A percentile compares a stretch with the other conserved stretches of the same genome.
phyloP scores from a whole-genome alignment of 2,797 vertebrate genomes.

The Arnoldichthys spilopterus region DNA sequence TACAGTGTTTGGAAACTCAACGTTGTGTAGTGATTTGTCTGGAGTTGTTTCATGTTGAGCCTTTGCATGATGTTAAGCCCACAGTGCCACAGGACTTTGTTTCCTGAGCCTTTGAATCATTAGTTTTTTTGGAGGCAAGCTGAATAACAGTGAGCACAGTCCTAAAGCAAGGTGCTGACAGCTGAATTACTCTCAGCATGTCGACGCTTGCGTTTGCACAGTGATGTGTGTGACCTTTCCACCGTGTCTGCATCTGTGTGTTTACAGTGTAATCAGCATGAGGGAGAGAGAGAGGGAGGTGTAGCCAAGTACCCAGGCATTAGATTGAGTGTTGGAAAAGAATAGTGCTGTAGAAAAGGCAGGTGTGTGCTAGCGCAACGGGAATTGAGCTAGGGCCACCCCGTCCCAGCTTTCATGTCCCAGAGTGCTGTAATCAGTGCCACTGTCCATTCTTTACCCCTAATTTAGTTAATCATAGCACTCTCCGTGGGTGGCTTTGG shows the following conservation, averaged over 20 bases:
- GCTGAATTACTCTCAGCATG: neutral
- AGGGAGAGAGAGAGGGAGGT: conserved; percentile 17
- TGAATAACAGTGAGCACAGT: conserved; percentile 19
- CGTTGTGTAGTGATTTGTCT: neutral
- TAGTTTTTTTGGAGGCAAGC: neutral
- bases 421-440: conserved; percentile 37
- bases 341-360: conserved; percentile 18
- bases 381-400: neutral
- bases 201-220: neutral
- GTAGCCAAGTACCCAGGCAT: neutral
- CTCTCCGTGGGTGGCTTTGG: conserved; percentile 61
- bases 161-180: conserved; percentile 5
- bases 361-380: conserved; percentile 21
- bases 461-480: conserved; percentile 61
- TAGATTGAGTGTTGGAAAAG: neutral
- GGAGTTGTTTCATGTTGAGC: neutral
- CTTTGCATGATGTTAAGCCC: neutral
- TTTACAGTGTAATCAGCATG: conserved; percentile 38
- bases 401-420: conserved; percentile 26
- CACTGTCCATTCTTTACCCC: conserved; percentile 22
- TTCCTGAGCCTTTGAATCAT: conserved; percentile 3
- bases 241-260: conserved; percentile 27
- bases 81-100: neutral
- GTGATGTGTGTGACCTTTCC: conserved; percentile 25
- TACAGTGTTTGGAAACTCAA: neutral